These are phyloP conservation scores for Cavia aperea DNA, from an alignment of 2,113 vertebrate species.

Conservation along the genomic window DNA sequence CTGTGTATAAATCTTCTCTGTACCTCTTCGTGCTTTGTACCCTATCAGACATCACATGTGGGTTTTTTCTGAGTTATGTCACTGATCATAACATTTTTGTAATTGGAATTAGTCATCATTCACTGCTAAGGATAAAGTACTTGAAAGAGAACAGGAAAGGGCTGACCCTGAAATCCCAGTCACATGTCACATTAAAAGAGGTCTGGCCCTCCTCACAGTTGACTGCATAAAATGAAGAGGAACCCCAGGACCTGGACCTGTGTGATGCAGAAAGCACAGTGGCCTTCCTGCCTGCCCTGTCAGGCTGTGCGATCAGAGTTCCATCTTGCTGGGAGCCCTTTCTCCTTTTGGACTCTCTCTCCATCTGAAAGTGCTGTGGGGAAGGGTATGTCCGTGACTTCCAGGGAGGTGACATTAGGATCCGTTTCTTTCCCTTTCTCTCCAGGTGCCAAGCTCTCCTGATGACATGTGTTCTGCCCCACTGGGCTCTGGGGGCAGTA, in stretches of 20 bases:
- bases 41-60: neutral
- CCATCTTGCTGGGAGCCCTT: neutral
- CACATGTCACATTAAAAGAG: slow-evolving; percentile 7
- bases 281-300: neutral
- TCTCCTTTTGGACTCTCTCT: neutral
- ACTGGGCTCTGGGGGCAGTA: slow-evolving; percentile 71
- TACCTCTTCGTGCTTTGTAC: neutral
- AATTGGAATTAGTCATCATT: neutral
- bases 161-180: neutral
- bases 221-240: neutral
- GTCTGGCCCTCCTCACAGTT: neutral
- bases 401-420: slow-evolving; percentile 68
- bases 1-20: neutral
- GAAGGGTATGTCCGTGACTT: slow-evolving; percentile 42
- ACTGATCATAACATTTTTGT: neutral
- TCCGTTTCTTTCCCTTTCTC: slow-evolving; percentile 71
- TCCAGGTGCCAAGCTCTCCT: slow-evolving; percentile 75
- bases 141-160: neutral
- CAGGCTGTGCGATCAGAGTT: neutral
- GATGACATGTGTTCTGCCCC: slow-evolving; percentile 71
- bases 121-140: slow-evolving; percentile 3
- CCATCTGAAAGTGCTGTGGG: slow-evolving; percentile 23
- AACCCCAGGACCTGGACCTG: neutral
- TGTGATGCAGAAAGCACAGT: neutral
- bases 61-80: neutral